A percentile compares a stretch with the other conserved stretches of the same genome.
Conservation (phyloP, 1,140 invertebrate genomes). For the Dysdera silvatica region DNA sequence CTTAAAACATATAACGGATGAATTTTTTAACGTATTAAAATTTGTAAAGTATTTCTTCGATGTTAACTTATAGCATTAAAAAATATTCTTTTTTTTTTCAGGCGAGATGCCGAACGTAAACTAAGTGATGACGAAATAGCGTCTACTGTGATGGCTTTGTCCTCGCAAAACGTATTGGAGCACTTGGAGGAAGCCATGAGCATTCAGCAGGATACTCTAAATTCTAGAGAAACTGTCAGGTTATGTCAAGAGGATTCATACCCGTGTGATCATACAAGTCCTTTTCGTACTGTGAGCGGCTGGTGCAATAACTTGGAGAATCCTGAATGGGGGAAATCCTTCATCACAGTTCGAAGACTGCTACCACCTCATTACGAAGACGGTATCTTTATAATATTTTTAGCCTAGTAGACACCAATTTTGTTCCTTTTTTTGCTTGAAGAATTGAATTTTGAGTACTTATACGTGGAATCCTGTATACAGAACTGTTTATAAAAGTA, state of each 20-base stretch:
- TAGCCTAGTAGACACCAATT: too few species aligned
- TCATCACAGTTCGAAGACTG: slow-evolving; percentile 73
- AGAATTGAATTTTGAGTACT: too few species aligned
- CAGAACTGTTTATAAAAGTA: too few species aligned
- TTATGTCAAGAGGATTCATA: slow-evolving; percentile 43
- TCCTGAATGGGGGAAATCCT: slow-evolving; percentile 68
- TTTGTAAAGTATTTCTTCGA: too few species aligned
- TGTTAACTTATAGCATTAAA: too few species aligned
- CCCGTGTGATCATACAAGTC: slow-evolving; percentile 68
- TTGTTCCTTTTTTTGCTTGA: too few species aligned
- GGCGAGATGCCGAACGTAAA: slow-evolving; percentile 9
- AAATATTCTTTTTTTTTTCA: neutral
- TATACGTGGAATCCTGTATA: too few species aligned
- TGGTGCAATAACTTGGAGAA: slow-evolving; percentile 88
- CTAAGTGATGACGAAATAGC: slow-evolving; percentile 11
- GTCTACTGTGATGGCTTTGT: slow-evolving; percentile 15
- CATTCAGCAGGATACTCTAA: slow-evolving; percentile 43
- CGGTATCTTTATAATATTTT: slow-evolving; percentile 49
- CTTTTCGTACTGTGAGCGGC: slow-evolving; percentile 72
- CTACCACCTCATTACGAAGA: slow-evolving; percentile 82
- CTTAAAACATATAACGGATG: too few species aligned
- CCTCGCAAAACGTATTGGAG: slow-evolving; percentile 20
- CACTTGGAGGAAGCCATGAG: slow-evolving; percentile 10
- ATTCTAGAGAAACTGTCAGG: slow-evolving; percentile 37
- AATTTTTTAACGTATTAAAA: too few species aligned